phyloP scores from a whole-genome alignment of 23 tunicate species.

The Trididemnum nubilum region DNA sequence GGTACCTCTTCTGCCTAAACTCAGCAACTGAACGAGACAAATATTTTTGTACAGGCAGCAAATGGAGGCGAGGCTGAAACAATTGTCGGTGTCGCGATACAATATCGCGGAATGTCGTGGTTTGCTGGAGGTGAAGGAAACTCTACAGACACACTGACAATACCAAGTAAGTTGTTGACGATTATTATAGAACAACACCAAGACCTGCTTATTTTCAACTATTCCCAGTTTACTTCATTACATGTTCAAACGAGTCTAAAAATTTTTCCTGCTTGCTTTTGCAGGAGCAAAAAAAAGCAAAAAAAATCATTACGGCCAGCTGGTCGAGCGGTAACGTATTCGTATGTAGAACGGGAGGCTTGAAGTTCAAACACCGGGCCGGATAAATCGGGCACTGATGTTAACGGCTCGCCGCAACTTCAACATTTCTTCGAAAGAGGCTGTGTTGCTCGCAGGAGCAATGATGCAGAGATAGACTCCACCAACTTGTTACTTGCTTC shows the following conservation, averaged over 20 bases:
- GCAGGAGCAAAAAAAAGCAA: background rate
- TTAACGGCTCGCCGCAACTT: too few species aligned
- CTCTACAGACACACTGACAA: slow-evolving; percentile 45
- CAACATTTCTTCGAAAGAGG: too few species aligned
- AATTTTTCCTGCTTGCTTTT: background rate
- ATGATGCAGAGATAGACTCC: too few species aligned
- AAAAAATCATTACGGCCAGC: background rate
- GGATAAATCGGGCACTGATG: too few species aligned
- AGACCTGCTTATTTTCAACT: background rate
- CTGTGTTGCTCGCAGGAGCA: too few species aligned
- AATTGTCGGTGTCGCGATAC: slow-evolving; percentile 40
- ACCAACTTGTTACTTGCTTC: too few species aligned
- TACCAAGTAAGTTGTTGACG: slow-evolving; percentile 51
- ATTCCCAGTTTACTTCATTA: too few species aligned
- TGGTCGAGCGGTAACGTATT: background rate
- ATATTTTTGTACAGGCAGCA: slow-evolving; percentile 56
- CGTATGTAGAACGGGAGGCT: too few species aligned
- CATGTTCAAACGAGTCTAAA: too few species aligned
- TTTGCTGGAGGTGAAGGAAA: slow-evolving; percentile 67
- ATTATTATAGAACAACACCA: too few species aligned
- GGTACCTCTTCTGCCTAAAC: too few species aligned
- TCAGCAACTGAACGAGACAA: background rate
- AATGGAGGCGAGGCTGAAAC: slow-evolving; percentile 60
- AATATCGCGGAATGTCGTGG: slow-evolving; percentile 66
- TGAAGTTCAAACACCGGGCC: too few species aligned